Evolutionary conservation across 2,113 vertebrate species (phyloP).

Genomic region (Callaeas wilsoni): DNA sequence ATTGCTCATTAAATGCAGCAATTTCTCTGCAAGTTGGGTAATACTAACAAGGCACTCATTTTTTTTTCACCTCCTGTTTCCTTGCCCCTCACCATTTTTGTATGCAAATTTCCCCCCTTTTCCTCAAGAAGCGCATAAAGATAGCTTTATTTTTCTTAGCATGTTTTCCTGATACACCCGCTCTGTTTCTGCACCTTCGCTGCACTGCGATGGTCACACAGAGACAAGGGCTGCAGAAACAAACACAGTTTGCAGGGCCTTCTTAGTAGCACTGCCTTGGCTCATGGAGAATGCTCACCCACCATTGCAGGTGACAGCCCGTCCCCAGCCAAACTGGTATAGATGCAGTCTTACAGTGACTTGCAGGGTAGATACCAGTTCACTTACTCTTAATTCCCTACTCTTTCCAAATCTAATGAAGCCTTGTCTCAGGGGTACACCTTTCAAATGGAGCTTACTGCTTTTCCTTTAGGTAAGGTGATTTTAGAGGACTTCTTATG

Average conservation of each 20-base stretch:
- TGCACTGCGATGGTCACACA: fast-evolving
- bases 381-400: background rate
- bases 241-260: background rate
- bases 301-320: background rate
- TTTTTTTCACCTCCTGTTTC: background rate
- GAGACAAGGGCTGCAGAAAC: background rate
- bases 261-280: background rate
- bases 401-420: background rate
- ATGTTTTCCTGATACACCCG: background rate
- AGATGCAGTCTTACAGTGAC: background rate
- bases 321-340: background rate
- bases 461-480: background rate
- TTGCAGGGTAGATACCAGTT: background rate
- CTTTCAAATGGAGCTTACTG: background rate
- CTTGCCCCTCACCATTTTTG: background rate
- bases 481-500: background rate
- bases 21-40: background rate
- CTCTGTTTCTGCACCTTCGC: background rate
- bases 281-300: background rate
- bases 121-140: background rate
- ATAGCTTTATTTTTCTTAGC: background rate
- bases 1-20: slow-evolving; percentile 49
- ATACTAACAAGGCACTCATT: background rate
- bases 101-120: background rate
- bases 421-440: background rate